Percentiles rank a stretch among this genome's conserved stretches.
phyloP scores from a whole-genome alignment of 2,113 vertebrate genomes.

The Tricholaema leucomelas region DNA sequence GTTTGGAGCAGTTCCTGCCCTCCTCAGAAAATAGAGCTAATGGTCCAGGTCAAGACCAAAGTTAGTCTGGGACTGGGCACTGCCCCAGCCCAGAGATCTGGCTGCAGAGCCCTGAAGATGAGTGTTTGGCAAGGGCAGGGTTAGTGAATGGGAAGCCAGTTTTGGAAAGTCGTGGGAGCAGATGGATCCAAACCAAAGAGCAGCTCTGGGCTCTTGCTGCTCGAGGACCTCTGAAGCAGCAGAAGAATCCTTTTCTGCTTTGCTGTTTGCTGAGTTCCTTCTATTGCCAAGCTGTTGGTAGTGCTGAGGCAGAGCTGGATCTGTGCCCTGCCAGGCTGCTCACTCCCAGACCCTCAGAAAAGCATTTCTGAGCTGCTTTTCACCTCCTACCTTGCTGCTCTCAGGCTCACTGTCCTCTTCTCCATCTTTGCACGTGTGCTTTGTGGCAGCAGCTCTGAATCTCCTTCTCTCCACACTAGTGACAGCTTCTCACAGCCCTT shows the following conservation, averaged over 20 bases:
- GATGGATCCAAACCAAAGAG: neutral
- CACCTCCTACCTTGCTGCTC: neutral
- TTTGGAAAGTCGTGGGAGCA: neutral
- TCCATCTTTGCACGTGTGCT: neutral
- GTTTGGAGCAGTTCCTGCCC: neutral
- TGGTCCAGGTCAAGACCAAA: neutral
- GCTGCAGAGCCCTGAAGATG: neutral
- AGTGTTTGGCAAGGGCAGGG: neutral
- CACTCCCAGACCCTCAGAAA: neutral
- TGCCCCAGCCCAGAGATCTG: neutral
- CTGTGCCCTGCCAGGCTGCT: neutral
- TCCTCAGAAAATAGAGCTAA: neutral
- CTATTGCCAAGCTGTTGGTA: rapidly evolving
- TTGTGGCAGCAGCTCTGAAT: neutral
- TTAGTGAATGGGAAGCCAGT: neutral
- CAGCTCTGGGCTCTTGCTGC: neutral
- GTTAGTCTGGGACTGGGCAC: neutral
- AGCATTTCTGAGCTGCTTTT: neutral
- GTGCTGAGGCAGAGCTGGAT: neutral
- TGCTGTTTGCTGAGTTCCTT: rapidly evolving
- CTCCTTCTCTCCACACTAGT: neutral
- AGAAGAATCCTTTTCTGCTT: neutral
- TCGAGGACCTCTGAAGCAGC: neutral
- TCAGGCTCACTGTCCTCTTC: neutral
- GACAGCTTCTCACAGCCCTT: neutral